Conservation (phyloP, 2,113 vertebrate species). For the Meriones unguiculatus region DNA sequence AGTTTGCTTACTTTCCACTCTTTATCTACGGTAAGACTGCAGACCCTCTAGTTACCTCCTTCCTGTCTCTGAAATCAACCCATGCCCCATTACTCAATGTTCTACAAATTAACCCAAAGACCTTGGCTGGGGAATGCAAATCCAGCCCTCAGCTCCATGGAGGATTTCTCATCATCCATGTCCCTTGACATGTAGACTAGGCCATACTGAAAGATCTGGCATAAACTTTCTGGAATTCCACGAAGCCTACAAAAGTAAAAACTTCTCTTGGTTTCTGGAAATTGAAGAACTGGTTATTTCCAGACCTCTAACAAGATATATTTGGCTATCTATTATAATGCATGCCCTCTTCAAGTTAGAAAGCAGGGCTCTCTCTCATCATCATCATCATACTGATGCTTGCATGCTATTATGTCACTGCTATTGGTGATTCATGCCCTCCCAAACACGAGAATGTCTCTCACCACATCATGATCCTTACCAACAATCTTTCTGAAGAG, state of each 20-base stretch:
- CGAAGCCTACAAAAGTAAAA: too few species aligned
- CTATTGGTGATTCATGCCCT: too few species aligned
- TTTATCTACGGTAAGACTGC: neutral
- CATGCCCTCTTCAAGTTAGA: too few species aligned
- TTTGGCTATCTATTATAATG: neutral
- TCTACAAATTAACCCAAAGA: neutral
- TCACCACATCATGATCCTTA: neutral
- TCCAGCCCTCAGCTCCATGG: neutral
- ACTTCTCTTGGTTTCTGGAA: neutral
- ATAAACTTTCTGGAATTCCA: too few species aligned
- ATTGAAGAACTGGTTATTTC: neutral
- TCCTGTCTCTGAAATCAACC: too few species aligned
- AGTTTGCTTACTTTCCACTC: neutral
- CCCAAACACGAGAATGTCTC: neutral
- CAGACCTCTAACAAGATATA: neutral
- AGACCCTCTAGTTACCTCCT: neutral
- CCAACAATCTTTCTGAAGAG: too few species aligned
- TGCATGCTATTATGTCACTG: neutral
- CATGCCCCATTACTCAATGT: too few species aligned
- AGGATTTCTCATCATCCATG: neutral
- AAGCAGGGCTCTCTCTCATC: neutral
- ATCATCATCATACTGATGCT: too few species aligned
- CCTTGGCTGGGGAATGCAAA: neutral
- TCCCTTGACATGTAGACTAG: neutral
- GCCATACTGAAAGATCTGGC: neutral